Evolutionary conservation across 2,113 vertebrate genomes (phyloP), one percentile per base, ranked within the genome.

Genomic region (Proteles cristata): DNA sequence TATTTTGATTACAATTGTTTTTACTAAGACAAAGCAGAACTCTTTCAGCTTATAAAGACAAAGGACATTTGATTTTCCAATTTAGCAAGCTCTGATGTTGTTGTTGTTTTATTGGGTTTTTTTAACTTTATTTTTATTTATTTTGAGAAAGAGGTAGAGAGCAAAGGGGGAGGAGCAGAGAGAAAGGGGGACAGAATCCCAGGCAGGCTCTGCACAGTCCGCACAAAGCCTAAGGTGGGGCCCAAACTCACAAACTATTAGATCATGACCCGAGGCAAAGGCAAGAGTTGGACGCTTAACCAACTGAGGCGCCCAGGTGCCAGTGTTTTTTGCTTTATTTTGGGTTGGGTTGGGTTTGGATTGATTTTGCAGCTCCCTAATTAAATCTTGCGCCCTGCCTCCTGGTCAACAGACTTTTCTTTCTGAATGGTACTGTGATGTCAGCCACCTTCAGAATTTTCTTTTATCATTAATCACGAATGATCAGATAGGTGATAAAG

Each of bases 1-100:
- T 50, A 12, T 90, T 96, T 96, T 90, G 23, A 76, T 86, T 96
- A 93, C 91, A 68, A 77, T 69, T 84, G 11, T 95, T 96, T 91
- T 95, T 87, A 79, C 58, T 69, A 94, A 84, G 55, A 33, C 81
- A 90, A 68, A 15, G 31, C 33, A 86, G 61, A 83, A 90, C 21
- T 84, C 53, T 94, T 73, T 88, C 2, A 73, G 4, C 19, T 90
- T 76, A 31, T 28, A 66, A 93, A 96, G 73, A 21, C 8, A 31
- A 95, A 93, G 35, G 39, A 71, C 58, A 61, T 89, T 97, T 86
- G 74, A 91, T 94, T 94, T 95, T 39, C 69, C 33, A 90, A 43
- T 74, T 80, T 82, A 89, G 31, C 61, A 94, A 86, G 93, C 23
- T 53, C 33, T 65, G 14, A 35, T 81, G 73, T 31, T 77, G 35